Evolutionary conservation across 2,888 invertebrate genomes (phyloP).

Genomic region (Heliconius cydno): DNA sequence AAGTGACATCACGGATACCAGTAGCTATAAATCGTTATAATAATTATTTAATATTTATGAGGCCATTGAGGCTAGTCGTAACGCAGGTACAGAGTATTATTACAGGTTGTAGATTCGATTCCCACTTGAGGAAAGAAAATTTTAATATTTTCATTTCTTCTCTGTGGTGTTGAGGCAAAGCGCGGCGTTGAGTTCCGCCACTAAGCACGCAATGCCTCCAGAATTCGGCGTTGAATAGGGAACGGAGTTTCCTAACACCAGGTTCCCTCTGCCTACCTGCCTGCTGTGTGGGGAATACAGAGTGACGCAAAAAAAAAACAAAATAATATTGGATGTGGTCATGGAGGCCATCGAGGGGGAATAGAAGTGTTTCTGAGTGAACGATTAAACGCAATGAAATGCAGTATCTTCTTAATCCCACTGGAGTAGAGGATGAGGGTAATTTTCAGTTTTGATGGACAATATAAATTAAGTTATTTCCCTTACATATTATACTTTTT

Average conservation of each 20-base stretch:
- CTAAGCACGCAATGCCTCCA: too few species aligned
- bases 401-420: not conserved
- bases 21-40: not conserved
- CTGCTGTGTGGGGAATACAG: too few species aligned
- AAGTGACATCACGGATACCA: not conserved
- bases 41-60: not conserved
- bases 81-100: too few species aligned
- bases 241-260: too few species aligned
- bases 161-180: too few species aligned
- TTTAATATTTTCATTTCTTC: too few species aligned
- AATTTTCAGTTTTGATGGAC: not conserved
- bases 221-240: too few species aligned
- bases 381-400: not conserved
- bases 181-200: too few species aligned
- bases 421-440: not conserved
- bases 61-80: not conserved
- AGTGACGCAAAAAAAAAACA: too few species aligned
- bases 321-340: not conserved
- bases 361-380: not conserved
- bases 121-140: too few species aligned
- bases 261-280: too few species aligned
- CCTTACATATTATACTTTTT: not conserved
- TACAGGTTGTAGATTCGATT: too few species aligned
- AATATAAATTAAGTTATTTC: not conserved
- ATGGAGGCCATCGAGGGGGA: not conserved